Evolutionary conservation across 2,888 invertebrate genomes (phyloP), one percentile per base, ranked within the genome.

Genomic region (Trachelus iudaicus): DNA sequence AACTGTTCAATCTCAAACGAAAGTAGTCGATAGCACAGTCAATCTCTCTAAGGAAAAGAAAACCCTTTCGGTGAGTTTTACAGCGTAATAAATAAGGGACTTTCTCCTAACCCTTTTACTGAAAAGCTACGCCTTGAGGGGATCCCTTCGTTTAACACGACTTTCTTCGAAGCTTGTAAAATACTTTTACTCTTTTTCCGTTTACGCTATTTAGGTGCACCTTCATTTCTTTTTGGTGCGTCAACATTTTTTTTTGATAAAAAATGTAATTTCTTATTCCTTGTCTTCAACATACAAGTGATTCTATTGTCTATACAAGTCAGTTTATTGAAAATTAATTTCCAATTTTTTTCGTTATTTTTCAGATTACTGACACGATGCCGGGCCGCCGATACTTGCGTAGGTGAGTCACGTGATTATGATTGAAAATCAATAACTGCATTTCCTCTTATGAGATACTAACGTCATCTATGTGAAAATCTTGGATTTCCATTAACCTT

Each of bases 81-180:
- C 88, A 87, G 86, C 87, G 81, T 81, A 86, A 85, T 89, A 90
- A 90, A 90, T 86, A 87, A 86, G 87, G 77, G 85, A 91, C 90
- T 90, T 91, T 91, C 90, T 88, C 88, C 85, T 79, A 90, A 90
- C 89, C 90, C 90, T 91, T 90, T 89, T 85, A 81, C 80, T 73
- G 30, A 33, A 69, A 69, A 69, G 11, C 15, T 33, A 33, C 13
- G 71, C 31, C 71, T 15, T 9, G 9, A 56, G 9, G 56, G 23
- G 56, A 23, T 56, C 56, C 56, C 2, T 56, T 56, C 56, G 56
- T 15, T 56, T 56, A 56, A 56, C 56, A 6, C 23, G 23, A 56
- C 56, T 56, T 23, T 23, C 56, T 23, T 56, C 9, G 56, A 56
- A 23, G 23, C 15, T 23, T 56, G 56, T 56, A 9, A 56, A 56